These are phyloP conservation scores for Tragelaphus buxtoni DNA, from an alignment of 2,113 vertebrate genomes.

Conservation along the genomic window DNA sequence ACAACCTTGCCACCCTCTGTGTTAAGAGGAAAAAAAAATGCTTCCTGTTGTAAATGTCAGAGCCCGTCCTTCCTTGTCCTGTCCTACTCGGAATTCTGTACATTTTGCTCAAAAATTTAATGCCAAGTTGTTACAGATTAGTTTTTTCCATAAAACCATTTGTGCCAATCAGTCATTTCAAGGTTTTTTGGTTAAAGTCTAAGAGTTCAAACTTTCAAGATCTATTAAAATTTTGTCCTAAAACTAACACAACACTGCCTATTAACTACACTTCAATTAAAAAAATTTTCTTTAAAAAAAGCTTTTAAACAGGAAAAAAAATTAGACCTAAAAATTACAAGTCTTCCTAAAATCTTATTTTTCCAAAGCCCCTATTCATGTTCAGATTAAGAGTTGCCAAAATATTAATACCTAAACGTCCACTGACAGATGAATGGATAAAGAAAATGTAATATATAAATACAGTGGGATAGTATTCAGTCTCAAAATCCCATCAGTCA, in stretches of 20 bases:
- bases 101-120: not conserved
- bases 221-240: constrained; percentile 8
- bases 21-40: not conserved
- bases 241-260: not conserved
- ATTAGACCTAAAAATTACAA: not conserved
- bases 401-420: not conserved
- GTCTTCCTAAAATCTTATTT: constrained; percentile 19
- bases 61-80: not conserved
- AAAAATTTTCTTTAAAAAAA: not conserved
- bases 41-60: not conserved
- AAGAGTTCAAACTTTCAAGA: not conserved
- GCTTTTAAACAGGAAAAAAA: not conserved
- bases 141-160: not conserved
- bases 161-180: not conserved
- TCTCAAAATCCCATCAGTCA: not conserved
- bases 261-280: not conserved
- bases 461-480: not conserved
- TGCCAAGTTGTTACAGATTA: not conserved
- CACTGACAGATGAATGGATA: not conserved
- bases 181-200: not conserved
- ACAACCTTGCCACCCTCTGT: not conserved
- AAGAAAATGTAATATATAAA: not conserved
- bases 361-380: not conserved
- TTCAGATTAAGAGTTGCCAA: constrained; percentile 19
- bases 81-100: not conserved